These are phyloP conservation scores for Hoplostethus atlanticus DNA, from an alignment of 2,797 vertebrate species.

Conservation along the genomic window DNA sequence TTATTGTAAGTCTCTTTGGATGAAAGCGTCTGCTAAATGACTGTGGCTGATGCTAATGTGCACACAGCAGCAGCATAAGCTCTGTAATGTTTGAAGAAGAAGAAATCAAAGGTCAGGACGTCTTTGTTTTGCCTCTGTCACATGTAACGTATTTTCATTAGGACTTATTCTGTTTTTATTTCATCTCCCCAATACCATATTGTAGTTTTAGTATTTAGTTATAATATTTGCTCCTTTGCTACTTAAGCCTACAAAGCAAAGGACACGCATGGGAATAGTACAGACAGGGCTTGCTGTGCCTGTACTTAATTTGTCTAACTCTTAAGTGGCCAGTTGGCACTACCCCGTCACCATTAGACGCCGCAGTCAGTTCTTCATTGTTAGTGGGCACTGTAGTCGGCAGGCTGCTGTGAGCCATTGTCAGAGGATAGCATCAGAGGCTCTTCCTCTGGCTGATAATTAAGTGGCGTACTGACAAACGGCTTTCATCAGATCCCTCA, in stretches of 20 bases:
- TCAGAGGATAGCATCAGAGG: slow-evolving; percentile 81
- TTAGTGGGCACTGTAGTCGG: slow-evolving; percentile 75
- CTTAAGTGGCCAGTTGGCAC: slow-evolving; percentile 76
- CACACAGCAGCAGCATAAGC: slow-evolving; percentile 50
- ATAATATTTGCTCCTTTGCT: slow-evolving; percentile 19
- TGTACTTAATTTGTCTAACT: slow-evolving; percentile 68
- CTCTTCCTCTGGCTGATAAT: slow-evolving; percentile 85
- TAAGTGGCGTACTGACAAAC: slow-evolving; percentile 87
- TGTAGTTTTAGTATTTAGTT: slow-evolving; percentile 27
- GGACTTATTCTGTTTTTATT: slow-evolving; percentile 46
- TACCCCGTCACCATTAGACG: slow-evolving; percentile 71
- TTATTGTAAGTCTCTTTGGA: no score
- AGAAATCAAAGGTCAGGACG: slow-evolving; percentile 68
- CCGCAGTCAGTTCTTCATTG: slow-evolving; percentile 75
- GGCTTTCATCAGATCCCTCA: slow-evolving; percentile 87
- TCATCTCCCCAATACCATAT: slow-evolving; percentile 34
- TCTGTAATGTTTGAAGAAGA: slow-evolving; percentile 55
- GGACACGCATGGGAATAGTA: slow-evolving; percentile 30
- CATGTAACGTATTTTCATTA: slow-evolving; percentile 41
- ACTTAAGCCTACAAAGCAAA: slow-evolving; percentile 26
- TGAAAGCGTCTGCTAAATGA: no score
- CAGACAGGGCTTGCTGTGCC: slow-evolving; percentile 45
- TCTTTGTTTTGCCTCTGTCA: slow-evolving; percentile 41
- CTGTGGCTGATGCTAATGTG: slow-evolving; percentile 35
- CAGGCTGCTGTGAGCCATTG: slow-evolving; percentile 80